Conservation (phyloP, 2,888 invertebrate species). For the Pterostichus madidus region DNA sequence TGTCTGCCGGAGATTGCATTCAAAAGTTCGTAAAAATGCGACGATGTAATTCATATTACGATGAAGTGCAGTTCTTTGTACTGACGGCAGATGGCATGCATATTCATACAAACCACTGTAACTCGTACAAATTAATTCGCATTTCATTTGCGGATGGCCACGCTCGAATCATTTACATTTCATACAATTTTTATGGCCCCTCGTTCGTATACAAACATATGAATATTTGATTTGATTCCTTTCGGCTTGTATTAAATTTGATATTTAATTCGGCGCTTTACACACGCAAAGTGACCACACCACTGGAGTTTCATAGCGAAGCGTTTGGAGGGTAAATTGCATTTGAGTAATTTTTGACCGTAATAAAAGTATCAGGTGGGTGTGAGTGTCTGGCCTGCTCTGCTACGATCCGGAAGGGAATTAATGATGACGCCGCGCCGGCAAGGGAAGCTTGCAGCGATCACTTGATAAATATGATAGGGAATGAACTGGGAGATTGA, state of each 20-base stretch:
- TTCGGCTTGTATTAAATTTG: slow-evolving; percentile 51
- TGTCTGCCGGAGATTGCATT: neutral
- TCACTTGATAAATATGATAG: slow-evolving; percentile 62
- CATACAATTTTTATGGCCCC: slow-evolving; percentile 62
- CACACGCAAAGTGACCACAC: slow-evolving; percentile 27
- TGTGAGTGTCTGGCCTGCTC: neutral
- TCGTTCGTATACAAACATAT: slow-evolving; percentile 56
- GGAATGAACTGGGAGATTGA: slow-evolving; percentile 60
- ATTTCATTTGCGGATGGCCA: slow-evolving; percentile 51
- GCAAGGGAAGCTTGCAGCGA: neutral
- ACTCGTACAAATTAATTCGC: slow-evolving; percentile 53
- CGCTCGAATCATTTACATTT: slow-evolving; percentile 56
- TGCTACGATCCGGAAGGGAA: slow-evolving; percentile 3
- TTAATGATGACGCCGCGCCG: slow-evolving; percentile 44
- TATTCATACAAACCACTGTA: slow-evolving; percentile 58
- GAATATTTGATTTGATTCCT: slow-evolving; percentile 40
- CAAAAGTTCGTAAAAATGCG: slow-evolving; percentile 6
- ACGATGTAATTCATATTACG: slow-evolving; percentile 40
- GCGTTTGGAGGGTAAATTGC: slow-evolving; percentile 29
- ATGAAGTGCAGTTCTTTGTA: slow-evolving; percentile 60
- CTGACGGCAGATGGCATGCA: slow-evolving; percentile 36
- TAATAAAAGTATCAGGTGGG: slow-evolving; percentile 46
- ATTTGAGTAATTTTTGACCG: slow-evolving; percentile 30
- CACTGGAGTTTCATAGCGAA: slow-evolving; percentile 7
- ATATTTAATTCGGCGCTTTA: slow-evolving; percentile 50